A percentile compares a stretch with the other conserved stretches of the same genome.
phyloP scores from a whole-genome alignment of 1,140 invertebrate genomes.

The Zaprionus tsacasi region DNA sequence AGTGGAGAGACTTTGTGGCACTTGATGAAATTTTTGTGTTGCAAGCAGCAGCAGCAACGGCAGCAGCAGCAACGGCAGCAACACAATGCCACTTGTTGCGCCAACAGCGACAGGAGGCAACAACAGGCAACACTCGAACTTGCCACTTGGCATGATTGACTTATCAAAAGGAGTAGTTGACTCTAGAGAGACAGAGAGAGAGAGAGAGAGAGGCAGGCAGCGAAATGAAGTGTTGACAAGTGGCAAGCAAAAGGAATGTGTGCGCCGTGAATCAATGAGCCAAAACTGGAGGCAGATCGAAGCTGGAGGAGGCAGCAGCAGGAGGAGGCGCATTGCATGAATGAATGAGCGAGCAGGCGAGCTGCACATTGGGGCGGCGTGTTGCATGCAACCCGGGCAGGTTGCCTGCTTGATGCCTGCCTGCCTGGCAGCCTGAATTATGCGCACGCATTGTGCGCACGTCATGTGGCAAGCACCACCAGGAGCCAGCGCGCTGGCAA shows the following conservation, averaged over 20 bases:
- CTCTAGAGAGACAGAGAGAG: constrained; percentile 16
- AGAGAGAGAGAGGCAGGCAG: constrained; percentile 21
- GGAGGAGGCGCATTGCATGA: constrained; percentile 51
- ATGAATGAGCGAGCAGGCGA: constrained; percentile 69
- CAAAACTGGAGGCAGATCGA: constrained; percentile 51
- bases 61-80: not conserved
- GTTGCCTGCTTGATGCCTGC: not conserved
- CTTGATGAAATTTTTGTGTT: constrained; percentile 21
- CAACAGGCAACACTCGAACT: constrained; percentile 69
- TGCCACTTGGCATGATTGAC: constrained; percentile 80
- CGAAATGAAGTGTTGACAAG: constrained; percentile 79
- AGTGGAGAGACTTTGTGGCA: constrained; percentile 20
- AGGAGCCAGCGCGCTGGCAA: constrained; percentile 30
- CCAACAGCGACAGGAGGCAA: constrained; percentile 47
- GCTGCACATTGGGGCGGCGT: constrained; percentile 39
- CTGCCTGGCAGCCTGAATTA: constrained; percentile 66
- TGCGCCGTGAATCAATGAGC: constrained; percentile 78
- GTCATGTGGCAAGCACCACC: constrained; percentile 59
- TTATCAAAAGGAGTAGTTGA: constrained; percentile 76
- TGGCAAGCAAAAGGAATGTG: constrained; percentile 79
- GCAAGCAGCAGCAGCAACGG: not conserved
- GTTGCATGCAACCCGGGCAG: constrained; percentile 64
- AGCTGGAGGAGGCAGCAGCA: not conserved
- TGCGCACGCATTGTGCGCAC: constrained; percentile 82
- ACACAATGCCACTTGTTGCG: constrained; percentile 55